A percentile compares a stretch with the other conserved stretches of the same genome.
These are phyloP conservation scores for Drosophila pruinosa DNA, from an alignment of 1,140 invertebrate species.

Conservation along the genomic window DNA sequence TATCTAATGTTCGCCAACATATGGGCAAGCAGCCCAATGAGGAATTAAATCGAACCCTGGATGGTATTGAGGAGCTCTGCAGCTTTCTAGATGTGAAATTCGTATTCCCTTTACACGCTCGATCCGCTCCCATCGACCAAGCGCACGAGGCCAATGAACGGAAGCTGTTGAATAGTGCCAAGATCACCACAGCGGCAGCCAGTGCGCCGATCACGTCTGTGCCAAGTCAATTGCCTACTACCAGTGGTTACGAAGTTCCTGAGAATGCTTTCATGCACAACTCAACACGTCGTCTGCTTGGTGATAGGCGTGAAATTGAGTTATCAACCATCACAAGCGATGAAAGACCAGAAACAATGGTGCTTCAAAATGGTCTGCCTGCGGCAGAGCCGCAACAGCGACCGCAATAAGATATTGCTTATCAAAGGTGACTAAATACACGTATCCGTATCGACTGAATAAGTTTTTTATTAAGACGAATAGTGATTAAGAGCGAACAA, in stretches of 20 bases:
- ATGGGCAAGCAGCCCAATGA: conserved; percentile 60
- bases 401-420: conserved; percentile 26
- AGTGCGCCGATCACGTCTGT: neutral
- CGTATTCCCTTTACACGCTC: conserved; percentile 59
- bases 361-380: conserved; percentile 61
- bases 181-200: neutral
- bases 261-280: conserved; percentile 74
- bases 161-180: conserved; percentile 39
- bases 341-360: conserved; percentile 50
- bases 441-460: conserved; percentile 55
- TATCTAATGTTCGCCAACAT: conserved; percentile 71
- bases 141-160: conserved; percentile 80
- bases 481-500: neutral
- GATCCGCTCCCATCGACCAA: conserved; percentile 68
- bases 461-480: conserved; percentile 24
- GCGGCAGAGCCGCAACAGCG: conserved; percentile 65
- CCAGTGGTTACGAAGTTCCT: conserved; percentile 57
- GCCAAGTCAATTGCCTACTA: neutral
- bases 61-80: conserved; percentile 83
- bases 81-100: conserved; percentile 74
- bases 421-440: conserved; percentile 13
- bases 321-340: conserved; percentile 68
- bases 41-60: conserved; percentile 77
- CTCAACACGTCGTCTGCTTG: conserved; percentile 62
- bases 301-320: conserved; percentile 67